phyloP scores from a whole-genome alignment of 2,113 vertebrate genomes.

The Sylvilagus bachmani region DNA sequence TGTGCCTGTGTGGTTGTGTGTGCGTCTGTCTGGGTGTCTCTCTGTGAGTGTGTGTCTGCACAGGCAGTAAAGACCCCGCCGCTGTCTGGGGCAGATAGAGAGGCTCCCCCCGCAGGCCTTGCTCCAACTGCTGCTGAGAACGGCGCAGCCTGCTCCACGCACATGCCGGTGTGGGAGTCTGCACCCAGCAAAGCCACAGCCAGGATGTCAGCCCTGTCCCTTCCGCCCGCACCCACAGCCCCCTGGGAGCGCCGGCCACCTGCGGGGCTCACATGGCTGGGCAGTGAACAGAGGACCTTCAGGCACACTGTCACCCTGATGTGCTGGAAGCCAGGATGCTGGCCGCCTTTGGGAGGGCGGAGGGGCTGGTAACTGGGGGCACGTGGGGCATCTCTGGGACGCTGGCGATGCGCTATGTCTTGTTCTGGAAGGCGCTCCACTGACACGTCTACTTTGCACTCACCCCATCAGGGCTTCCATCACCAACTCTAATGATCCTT shows the following conservation, averaged over 20 bases:
- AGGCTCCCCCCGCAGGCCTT: not conserved
- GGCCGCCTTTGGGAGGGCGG: not conserved
- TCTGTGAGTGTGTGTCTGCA: too few relatives aligned
- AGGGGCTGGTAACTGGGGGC: too few relatives aligned
- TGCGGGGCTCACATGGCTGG: not conserved
- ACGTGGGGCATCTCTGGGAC: fast-evolving
- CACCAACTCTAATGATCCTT: not conserved
- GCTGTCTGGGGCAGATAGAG: not conserved
- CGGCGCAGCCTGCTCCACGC: not conserved
- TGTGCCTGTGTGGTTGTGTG: too few relatives aligned
- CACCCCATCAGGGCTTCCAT: not conserved
- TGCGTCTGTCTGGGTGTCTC: not conserved
- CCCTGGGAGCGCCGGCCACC: too few relatives aligned
- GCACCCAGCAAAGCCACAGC: not conserved
- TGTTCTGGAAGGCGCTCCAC: not conserved
- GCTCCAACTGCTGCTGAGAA: not conserved
- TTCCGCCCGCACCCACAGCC: not conserved
- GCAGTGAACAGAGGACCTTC: not conserved
- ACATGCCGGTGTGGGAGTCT: not conserved
- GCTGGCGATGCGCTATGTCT: not conserved
- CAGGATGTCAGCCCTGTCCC: not conserved
- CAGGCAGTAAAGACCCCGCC: not conserved
- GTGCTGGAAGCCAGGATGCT: not conserved
- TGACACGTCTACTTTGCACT: not conserved
- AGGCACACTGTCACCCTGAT: not conserved